Base-by-base conservation (phyloP, 1,140 invertebrate species). In the Drosophila ficusphila region DNA sequence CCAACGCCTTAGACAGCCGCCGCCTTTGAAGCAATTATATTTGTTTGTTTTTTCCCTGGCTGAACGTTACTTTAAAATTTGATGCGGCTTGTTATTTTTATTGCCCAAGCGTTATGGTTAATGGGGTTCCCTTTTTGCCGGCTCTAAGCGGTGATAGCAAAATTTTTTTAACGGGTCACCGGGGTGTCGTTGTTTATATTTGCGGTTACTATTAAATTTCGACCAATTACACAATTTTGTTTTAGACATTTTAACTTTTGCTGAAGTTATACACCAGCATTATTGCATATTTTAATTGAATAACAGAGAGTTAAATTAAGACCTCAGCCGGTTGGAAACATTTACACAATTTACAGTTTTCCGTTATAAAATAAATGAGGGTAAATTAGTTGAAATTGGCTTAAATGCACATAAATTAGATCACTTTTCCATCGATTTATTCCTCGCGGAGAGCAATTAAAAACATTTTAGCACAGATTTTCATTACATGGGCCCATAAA, bases 41-140 rank as follows among this genome's bases (percentile, higher is more conserved):
- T 74, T 60, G 7, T 31, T 53, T 46, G 47, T 60, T 48, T 60
- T 46, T 34, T 27, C 56, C 54, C 57, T 34, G 18, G 57, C 53
- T 70, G 49, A 38, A 36, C 36, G 48, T 60, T 75, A 53, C 65
- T 48, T 75, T 62, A 71, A 83, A 83, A 83, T 75, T 83, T 71
- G 54, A 78, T 74, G 79, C 27, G 54, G 53, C 51, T 76, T 85
- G 56, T 79, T 79, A 85, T 85, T 85, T 86, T 76, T 68, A 73
- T 79, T 48, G 54, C 39, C 57, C 23, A 21, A 39, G 52, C 47
- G 60, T 76, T 81, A 81, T 72, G 62, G 58, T 52, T 65, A 76
- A 64, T 51, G 54, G 36, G 19, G 29, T 71, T 36, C 25, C 33
- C 25, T 61, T 54, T 54, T 51, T 47, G 7, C 21, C 6, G 38